phyloP scores from a whole-genome alignment of 2,113 vertebrate genomes.

The Oostethus manadensis region DNA sequence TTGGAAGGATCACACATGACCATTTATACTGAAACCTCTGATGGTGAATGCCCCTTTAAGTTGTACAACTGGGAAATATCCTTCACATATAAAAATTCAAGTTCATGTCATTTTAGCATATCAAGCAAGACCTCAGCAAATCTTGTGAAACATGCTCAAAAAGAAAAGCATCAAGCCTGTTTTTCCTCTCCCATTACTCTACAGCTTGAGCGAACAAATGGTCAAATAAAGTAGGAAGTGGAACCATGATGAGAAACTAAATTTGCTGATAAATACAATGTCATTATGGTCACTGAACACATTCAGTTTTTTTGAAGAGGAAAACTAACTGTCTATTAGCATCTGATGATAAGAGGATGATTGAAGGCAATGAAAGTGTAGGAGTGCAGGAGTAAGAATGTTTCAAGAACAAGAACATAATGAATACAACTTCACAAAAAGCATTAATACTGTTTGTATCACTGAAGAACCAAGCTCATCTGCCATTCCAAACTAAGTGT shows the following conservation, averaged over 20 bases:
- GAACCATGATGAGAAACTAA: background rate
- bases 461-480: background rate
- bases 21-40: no score
- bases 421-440: background rate
- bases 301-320: background rate
- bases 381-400: background rate
- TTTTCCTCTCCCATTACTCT: no score
- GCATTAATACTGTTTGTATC: background rate
- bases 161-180: no score
- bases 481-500: conserved; percentile 9
- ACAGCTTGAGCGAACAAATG: background rate
- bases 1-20: no score
- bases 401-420: background rate
- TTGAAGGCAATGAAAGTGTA: background rate
- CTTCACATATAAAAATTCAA: no score
- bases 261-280: background rate
- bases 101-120: no score
- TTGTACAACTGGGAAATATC: no score
- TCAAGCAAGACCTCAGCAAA: no score
- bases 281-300: background rate
- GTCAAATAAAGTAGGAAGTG: background rate
- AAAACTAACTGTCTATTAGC: no score
- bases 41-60: no score
- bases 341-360: background rate
- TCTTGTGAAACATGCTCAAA: no score